Evolutionary conservation across 2,797 vertebrate genomes (phyloP), one percentile per base, ranked within the genome.

Genomic region (Platalea minor): DNA sequence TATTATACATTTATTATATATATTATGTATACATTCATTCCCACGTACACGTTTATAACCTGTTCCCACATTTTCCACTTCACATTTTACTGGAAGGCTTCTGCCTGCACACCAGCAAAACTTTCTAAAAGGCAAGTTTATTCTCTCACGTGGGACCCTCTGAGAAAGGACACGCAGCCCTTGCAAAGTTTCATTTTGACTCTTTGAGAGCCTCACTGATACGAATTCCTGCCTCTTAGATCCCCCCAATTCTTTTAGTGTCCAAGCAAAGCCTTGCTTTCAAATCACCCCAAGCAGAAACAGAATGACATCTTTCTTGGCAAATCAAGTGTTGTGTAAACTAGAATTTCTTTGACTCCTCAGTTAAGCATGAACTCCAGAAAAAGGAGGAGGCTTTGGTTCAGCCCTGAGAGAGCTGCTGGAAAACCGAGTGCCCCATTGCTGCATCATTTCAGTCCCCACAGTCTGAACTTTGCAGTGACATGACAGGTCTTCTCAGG

Each of bases 91-190:
- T 65, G 51, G 7, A 37, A 51, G 23, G 12, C 15, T 50, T 80
- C 45, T 57, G 26, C 51, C 18, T 18, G 51, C 33, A 33, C 13
- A 56, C 7, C 69, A 64, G 8, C 16, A 69, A 89, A 76, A 26
- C 57, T 54, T 60, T n/a, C 61, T 31, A 48, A 48, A 81, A 65
- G 37, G 24, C 14, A 48, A 17, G 10, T 29, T 83, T 48, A 54
- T 56, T 53, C 25, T 16, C 14, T 53, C 25, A 29, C 0, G 0
- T 18, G 39, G 33, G 63, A 35, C 18, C 18, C 19, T 29, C 31
- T 1, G 1, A 72, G 26, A 60, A 65, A 53, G 19, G 41, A 29
- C 46, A n/a, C 0, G 0, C 19, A 57, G 11, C 19, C 45, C 33
- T 33, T 25, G 24, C 45, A 33, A 70, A 81, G 14, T 60, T 82